Conservation (phyloP, 2,797 vertebrate genomes). For the Menidia menidia region DNA sequence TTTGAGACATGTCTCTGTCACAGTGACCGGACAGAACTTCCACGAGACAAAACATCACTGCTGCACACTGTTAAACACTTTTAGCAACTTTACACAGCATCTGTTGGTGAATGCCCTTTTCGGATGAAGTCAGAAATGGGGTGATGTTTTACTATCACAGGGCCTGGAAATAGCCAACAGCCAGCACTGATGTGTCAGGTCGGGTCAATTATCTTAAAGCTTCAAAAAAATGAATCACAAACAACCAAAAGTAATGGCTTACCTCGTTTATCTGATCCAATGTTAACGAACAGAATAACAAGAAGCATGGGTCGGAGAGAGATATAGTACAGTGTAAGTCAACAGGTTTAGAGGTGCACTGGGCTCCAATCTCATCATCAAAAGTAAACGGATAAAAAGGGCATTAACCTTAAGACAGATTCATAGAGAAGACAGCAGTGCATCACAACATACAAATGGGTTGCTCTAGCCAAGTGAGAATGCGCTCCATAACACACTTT, state of each 20-base stretch:
- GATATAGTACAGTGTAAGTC: conserved; percentile 82
- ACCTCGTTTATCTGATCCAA: conserved; percentile 89
- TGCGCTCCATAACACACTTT: conserved; percentile 46
- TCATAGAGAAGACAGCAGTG: conserved; percentile 57
- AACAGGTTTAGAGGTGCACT: conserved; percentile 76
- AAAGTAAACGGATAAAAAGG: conserved; percentile 66
- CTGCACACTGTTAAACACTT: conserved; percentile 50
- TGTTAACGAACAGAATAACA: conserved; percentile 84
- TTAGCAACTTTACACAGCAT: conserved; percentile 42
- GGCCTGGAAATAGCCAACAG: conserved; percentile 56
- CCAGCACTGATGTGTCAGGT: conserved; percentile 55
- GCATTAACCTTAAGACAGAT: conserved; percentile 75
- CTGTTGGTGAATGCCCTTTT: conserved; percentile 77
- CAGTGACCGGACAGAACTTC: conserved; percentile 15
- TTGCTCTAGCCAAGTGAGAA: conserved; percentile 55
- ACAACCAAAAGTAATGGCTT: conserved; percentile 82
- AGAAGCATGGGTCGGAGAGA: conserved; percentile 85
- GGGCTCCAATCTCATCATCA: conserved; percentile 69
- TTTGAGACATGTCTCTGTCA: conserved; percentile 35
- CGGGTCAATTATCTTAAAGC: conserved; percentile 42
- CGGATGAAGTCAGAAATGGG: conserved; percentile 42
- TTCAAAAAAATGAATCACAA: conserved; percentile 55
- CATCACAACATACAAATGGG: conserved; percentile 67
- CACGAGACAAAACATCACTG: conserved; percentile 34
- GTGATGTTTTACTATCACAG: conserved; percentile 47